Evolutionary conservation across 2,888 invertebrate species (phyloP).

Genomic region (Trissonchulus latispiculum): DNA sequence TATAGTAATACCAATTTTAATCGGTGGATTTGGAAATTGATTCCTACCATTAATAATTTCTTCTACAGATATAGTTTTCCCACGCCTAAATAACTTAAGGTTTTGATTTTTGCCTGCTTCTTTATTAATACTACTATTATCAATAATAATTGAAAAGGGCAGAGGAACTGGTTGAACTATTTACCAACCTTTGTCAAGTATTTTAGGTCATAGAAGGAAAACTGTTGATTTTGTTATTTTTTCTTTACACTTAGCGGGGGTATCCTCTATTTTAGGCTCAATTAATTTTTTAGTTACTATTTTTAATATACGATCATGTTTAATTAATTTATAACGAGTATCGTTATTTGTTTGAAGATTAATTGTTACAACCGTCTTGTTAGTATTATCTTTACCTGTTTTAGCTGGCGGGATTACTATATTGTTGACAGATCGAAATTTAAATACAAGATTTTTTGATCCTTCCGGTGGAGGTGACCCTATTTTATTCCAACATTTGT

Average conservation of each 20-base stretch:
- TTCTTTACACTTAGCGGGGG: slow-evolving; percentile 62
- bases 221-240: slow-evolving; percentile 68
- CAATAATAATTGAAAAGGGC: slow-evolving; percentile 59
- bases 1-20: slow-evolving; percentile 52
- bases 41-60: slow-evolving; percentile 64
- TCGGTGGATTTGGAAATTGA: slow-evolving; percentile 72
- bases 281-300: slow-evolving; percentile 69
- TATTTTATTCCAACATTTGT: slow-evolving; percentile 68
- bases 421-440: slow-evolving; percentile 64
- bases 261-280: slow-evolving; percentile 56
- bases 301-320: slow-evolving; percentile 59
- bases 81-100: slow-evolving; percentile 72
- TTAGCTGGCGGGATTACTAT: slow-evolving; percentile 70
- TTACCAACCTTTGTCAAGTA: slow-evolving; percentile 60
- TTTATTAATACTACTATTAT: slow-evolving; percentile 56
- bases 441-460: slow-evolving; percentile 71
- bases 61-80: slow-evolving; percentile 68
- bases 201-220: slow-evolving; percentile 57
- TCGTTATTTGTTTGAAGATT: slow-evolving; percentile 66
- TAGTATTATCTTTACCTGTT: slow-evolving; percentile 62
- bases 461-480: slow-evolving; percentile 69
- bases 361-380: slow-evolving; percentile 56
- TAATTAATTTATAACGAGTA: slow-evolving; percentile 57
- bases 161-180: slow-evolving; percentile 68
- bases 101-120: slow-evolving; percentile 67